Base-by-base conservation (phyloP, 2,888 invertebrate species). In the Coelogynopora nodosa region DNA sequence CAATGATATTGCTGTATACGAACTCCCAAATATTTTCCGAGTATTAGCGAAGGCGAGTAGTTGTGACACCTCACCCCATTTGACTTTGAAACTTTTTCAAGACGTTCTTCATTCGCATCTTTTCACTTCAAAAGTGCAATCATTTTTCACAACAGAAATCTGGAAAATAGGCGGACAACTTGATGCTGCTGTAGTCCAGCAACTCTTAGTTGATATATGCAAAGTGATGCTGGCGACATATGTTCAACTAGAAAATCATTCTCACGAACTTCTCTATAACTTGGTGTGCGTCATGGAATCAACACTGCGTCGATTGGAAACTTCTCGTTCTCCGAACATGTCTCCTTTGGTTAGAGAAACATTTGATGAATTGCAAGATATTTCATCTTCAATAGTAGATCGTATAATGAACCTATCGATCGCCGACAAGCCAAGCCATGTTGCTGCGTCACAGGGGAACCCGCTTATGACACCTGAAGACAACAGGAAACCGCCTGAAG, bases 401-500 rank as follows among this genome's bases (percentile, higher is more conserved):
- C 74, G 74, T 74, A n/a, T n/a, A n/a, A n/a, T n/a, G n/a, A n/a
- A n/a, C 18, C 2, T 23, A 5, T 13, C 10, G 23, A 23, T 13
- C 2, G 23, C 23, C 5, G 2, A 5, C 74, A 74, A 5, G 27
- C 23, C 2, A 26, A 13, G 5, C 5, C 49, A 5, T 5, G 18
- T 5, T 13, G 0, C 26, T 67, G 2, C n/a, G n/a, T n/a, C n/a
- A n/a, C n/a, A n/a, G n/a, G n/a, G n/a, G n/a, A n/a, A n/a, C n/a
- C n/a, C n/a, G n/a, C n/a, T n/a, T n/a, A n/a, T n/a, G n/a, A n/a
- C 31, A 10, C 28, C 23, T 28, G 23, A 30, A 28, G 87, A 83
- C 86, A 84, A 81, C 81, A 80, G 86, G 0, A 87, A 88, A 23
- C 91, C 92, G 74, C 93, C 94, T 0, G 91, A 93, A 0, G 90